Base-by-base conservation (phyloP, 1,140 invertebrate genomes). In the Drosophila novamexicana region DNA sequence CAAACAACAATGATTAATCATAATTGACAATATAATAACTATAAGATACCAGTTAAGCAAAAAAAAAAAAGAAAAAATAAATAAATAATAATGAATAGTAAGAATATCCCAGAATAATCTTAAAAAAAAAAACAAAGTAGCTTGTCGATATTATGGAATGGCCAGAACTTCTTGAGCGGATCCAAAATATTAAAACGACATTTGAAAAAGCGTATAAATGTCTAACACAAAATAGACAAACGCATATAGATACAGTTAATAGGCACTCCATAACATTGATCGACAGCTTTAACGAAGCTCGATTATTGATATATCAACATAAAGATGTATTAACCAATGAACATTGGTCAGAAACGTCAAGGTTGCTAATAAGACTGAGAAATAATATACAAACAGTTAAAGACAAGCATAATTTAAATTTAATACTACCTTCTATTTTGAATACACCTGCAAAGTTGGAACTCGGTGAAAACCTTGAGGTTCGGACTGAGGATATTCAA, bases 301-400 rank as follows among this genome's bases (percentile, higher is more conserved):
- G 47, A 49, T 49, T 49, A 22, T 49, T 49, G 22, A 49, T 49
- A 49, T 49, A 49, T 49, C 7, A 49, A 12, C 57, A 59, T 36
- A 59, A 59, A 59, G 57, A 59, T 12, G 57, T 61, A 61, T 61
- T 61, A 61, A 61, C 58, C 58, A n/a, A 49, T 49, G 32, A 61
- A 49, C 58, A 61, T 61, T 61, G 58, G 58, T 61, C 44, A 58
- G 53, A 56, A 56, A 40, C 53, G 53, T 40, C 53, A 42, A 56
- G 14, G 53, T 12, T 56, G 10, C n/a, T 58, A 32, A 45, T 45
- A 58, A 45, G 29, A 44, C 29, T 58, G 7, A 58, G 40, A 32
- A 58, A 58, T 45, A 58, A 44, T 45, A 7, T 58, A 10, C 39
- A 45, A 34, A 58, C 18, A 32, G 40, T 32, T 9, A 49, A 61